A percentile compares a stretch with the other conserved stretches of the same genome.
These are phyloP conservation scores for Temnothorax rugatulus DNA, from an alignment of 2,888 invertebrate species.

Conservation along the genomic window DNA sequence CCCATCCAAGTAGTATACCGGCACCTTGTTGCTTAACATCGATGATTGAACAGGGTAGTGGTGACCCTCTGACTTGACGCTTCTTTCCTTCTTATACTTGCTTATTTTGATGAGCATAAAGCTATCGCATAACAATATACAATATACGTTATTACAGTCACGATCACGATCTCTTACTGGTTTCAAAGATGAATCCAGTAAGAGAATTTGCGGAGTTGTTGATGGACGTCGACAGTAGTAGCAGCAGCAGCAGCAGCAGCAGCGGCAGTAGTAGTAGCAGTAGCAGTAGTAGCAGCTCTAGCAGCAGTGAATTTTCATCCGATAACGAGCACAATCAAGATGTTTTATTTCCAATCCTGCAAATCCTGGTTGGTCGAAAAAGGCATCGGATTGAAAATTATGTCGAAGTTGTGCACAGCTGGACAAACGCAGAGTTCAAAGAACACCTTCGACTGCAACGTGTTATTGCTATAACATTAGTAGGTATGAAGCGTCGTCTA, in stretches of 20 bases:
- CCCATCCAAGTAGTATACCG: too few species aligned
- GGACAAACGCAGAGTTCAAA: constrained; percentile 2
- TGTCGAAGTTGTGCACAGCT: background rate
- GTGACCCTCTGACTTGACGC: too few species aligned
- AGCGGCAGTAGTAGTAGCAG: background rate
- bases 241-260: background rate
- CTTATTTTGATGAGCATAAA: too few species aligned
- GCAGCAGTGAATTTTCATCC: background rate
- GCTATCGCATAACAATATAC: too few species aligned
- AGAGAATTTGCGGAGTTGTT: too few species aligned
- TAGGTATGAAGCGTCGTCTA: background rate
- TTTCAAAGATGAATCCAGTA: too few species aligned
- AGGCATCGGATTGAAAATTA: constrained; percentile 6
- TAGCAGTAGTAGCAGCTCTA: background rate
- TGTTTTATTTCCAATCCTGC: background rate
- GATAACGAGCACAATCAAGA: background rate
- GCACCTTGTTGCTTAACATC: too few species aligned
- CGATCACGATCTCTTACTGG: too few species aligned
- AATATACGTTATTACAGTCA: too few species aligned
- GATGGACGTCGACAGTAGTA: background rate
- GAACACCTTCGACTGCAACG: background rate
- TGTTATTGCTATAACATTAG: background rate
- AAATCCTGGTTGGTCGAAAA: background rate
- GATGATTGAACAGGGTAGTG: too few species aligned
- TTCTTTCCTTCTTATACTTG: too few species aligned